A percentile compares a stretch with the other conserved stretches of the same genome.
Evolutionary conservation across 1,140 invertebrate species (phyloP).

Genomic region (Leucophenga varia): DNA sequence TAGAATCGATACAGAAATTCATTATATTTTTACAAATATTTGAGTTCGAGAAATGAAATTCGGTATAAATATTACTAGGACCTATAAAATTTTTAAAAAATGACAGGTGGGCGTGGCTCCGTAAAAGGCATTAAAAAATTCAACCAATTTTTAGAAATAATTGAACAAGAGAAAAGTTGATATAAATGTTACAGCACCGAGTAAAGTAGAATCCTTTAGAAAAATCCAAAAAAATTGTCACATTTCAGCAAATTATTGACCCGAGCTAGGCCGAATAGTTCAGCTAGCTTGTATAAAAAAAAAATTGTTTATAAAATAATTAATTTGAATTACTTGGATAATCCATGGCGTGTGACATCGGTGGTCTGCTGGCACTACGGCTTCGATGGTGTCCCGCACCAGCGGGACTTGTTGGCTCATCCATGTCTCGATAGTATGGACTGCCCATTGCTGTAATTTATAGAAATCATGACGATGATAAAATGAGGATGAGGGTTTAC

Average conservation of each 20-base stretch:
- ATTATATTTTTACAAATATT: too few relatives aligned
- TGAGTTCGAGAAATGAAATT: too few relatives aligned
- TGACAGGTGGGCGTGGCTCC: too few relatives aligned
- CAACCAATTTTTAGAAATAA: too few relatives aligned
- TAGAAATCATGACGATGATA: slow-evolving; percentile 62
- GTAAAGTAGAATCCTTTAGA: neutral
- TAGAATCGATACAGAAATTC: too few relatives aligned
- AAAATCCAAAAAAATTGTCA: too few relatives aligned
- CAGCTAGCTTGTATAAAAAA: too few relatives aligned
- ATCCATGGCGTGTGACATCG: slow-evolving; percentile 58
- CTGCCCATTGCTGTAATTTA: slow-evolving; percentile 61
- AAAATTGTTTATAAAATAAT: too few relatives aligned
- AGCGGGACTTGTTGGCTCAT: slow-evolving; percentile 72
- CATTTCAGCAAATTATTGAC: too few relatives aligned
- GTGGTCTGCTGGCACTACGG: slow-evolving; percentile 62
- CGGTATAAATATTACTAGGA: too few relatives aligned
- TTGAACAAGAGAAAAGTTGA: neutral
- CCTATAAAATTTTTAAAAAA: too few relatives aligned
- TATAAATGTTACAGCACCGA: neutral
- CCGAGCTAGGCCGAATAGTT: neutral
- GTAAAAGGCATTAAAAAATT: too few relatives aligned
- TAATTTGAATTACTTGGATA: slow-evolving; percentile 50
- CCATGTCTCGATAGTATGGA: slow-evolving; percentile 72
- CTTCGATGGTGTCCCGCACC: slow-evolving; percentile 67
- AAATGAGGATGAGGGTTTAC: slow-evolving; percentile 55